These are phyloP conservation scores for Eupithecia subfuscata DNA, from an alignment of 2,888 invertebrate species.

Conservation along the genomic window DNA sequence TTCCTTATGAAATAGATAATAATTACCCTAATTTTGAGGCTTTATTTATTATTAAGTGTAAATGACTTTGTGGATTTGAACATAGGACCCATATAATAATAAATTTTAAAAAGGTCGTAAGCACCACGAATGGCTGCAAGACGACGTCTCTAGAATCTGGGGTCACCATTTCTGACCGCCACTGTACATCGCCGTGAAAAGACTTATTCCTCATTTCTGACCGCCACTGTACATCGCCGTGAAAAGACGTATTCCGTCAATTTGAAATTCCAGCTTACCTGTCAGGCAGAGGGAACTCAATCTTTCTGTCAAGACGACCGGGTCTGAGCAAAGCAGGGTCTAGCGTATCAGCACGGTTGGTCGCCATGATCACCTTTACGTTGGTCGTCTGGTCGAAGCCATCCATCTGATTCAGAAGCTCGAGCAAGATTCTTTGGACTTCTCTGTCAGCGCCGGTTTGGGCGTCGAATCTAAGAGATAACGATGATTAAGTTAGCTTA, in stretches of 20 bases:
- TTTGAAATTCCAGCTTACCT: conserved; percentile 63
- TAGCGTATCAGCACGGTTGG: conserved; percentile 98
- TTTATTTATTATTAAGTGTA: no score
- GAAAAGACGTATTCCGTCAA: not conserved
- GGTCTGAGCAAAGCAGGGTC: conserved; percentile 98
- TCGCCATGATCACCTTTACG: conserved; percentile 99
- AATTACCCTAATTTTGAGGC: no score
- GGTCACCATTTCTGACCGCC: no score
- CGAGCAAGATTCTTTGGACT: conserved; percentile 98
- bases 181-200: no score
- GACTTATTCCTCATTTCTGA: no score
- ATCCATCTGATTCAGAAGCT: conserved; percentile 99
- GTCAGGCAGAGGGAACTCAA: conserved; percentile 99
- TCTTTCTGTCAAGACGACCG: conserved; percentile 98
- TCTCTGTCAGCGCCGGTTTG: conserved; percentile 99
- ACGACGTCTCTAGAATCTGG: no score
- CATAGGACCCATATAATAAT: no score
- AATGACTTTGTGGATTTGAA: no score
- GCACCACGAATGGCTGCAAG: no score
- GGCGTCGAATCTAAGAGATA: conserved; percentile 90
- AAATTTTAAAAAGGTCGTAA: no score
- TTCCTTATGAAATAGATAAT: no score
- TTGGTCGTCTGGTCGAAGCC: conserved; percentile 99
- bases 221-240: not conserved
- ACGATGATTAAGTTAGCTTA: not conserved